Evolutionary conservation across 2,888 invertebrate species (phyloP).

Genomic region (Drosophila anceps): DNA sequence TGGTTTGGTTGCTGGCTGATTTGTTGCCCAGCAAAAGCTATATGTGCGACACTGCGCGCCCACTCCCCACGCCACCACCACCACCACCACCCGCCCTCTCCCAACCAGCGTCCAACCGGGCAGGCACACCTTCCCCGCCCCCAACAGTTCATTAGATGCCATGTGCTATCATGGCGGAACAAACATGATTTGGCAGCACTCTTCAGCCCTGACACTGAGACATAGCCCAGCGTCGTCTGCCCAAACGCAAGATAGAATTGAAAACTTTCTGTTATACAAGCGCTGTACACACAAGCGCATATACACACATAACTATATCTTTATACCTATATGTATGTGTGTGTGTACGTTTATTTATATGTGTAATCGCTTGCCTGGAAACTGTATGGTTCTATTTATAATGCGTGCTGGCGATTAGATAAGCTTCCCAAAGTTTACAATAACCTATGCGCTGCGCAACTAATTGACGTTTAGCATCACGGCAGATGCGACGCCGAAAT

Average conservation of each 20-base stretch:
- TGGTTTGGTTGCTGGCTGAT: conserved; percentile 77
- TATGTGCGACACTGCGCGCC: conserved; percentile 62
- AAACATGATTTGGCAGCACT: conserved; percentile 79
- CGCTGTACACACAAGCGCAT: neutral
- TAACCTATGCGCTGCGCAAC: neutral
- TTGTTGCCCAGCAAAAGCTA: conserved; percentile 74
- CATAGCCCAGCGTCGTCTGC: conserved; percentile 20
- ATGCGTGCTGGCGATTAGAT: conserved; percentile 83
- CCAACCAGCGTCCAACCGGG: conserved; percentile 5
- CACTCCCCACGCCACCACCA: conserved; percentile 20
- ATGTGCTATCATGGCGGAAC: conserved; percentile 82
- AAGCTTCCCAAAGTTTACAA: conserved; percentile 63
- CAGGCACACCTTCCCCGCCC: conserved; percentile 53
- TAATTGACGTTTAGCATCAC: neutral
- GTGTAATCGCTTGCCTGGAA: conserved; percentile 42
- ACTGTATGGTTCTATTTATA: conserved; percentile 61
- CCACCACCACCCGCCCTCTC: conserved; percentile 6
- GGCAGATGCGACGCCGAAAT: conserved; percentile 77
- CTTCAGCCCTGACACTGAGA: conserved; percentile 64
- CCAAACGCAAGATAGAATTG: conserved; percentile 18
- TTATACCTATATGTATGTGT: conserved; percentile 1
- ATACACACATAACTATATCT: neutral
- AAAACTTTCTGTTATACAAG: conserved; percentile 30
- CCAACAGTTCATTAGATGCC: conserved; percentile 80
- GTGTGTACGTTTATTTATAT: no score